These are phyloP conservation scores for Coracias cyanogaster DNA, from an alignment of 2,797 vertebrate genomes.

Conservation along the genomic window DNA sequence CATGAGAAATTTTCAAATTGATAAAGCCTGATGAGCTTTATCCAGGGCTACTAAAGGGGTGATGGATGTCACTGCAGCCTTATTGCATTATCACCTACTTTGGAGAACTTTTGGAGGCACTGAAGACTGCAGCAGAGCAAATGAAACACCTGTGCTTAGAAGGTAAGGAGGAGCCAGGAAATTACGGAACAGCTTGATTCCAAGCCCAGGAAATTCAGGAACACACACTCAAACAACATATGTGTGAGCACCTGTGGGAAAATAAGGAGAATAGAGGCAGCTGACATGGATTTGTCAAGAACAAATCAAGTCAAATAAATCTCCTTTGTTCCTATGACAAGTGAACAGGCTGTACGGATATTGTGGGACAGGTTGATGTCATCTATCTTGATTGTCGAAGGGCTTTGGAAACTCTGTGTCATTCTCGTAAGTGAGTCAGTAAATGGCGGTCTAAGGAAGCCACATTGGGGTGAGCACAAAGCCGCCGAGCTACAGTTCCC, in stretches of 20 bases:
- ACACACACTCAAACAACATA: neutral
- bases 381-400: conserved; percentile 4
- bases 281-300: conserved; percentile 43
- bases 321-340: conserved; percentile 23
- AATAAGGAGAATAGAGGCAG: neutral
- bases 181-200: neutral
- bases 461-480: neutral
- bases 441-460: neutral
- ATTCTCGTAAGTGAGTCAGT: neutral
- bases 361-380: neutral
- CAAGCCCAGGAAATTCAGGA: neutral
- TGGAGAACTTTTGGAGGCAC: neutral
- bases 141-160: neutral
- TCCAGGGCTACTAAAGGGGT: neutral
- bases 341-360: neutral
- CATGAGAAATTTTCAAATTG: neutral
- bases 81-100: neutral
- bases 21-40: neutral
- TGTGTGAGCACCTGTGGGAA: neutral
- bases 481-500: neutral
- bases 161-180: neutral
- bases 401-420: conserved; percentile 13
- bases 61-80: neutral
- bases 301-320: conserved; percentile 15
- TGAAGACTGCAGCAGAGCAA: neutral